Evolutionary conservation across 2,797 vertebrate species (phyloP).

Genomic region (Otolemur crassicaudatus): DNA sequence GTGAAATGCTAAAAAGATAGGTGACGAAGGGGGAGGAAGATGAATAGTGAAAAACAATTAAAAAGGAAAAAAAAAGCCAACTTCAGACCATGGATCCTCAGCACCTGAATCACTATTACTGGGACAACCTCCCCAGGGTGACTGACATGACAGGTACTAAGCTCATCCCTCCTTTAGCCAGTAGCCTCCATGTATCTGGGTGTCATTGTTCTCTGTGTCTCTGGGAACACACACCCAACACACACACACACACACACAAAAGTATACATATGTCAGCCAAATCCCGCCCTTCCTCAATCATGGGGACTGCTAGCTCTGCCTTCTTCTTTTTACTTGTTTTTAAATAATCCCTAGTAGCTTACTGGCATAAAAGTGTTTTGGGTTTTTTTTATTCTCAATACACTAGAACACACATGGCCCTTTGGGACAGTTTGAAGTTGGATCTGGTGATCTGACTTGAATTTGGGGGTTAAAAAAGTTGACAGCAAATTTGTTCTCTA

Average conservation of each 20-base stretch:
- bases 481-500: background rate
- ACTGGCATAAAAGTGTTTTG: background rate
- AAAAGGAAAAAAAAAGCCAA: background rate
- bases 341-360: background rate
- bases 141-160: background rate
- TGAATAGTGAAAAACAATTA: background rate
- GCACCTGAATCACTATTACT: background rate
- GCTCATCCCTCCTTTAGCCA: background rate
- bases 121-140: background rate
- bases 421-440: constrained; percentile 4
- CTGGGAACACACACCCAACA: too few relatives aligned
- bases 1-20: constrained; percentile 1
- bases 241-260: background rate
- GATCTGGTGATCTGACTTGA: background rate
- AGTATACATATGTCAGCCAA: background rate
- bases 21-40: background rate
- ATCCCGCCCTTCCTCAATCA: background rate
- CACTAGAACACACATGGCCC: background rate
- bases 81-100: background rate
- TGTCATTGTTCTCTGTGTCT: background rate
- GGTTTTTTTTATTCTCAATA: background rate
- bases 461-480: background rate
- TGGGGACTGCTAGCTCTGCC: background rate
- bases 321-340: background rate
- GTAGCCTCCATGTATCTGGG: background rate